Conservation (phyloP, 2,797 vertebrate genomes). For the Morus bassanus region DNA sequence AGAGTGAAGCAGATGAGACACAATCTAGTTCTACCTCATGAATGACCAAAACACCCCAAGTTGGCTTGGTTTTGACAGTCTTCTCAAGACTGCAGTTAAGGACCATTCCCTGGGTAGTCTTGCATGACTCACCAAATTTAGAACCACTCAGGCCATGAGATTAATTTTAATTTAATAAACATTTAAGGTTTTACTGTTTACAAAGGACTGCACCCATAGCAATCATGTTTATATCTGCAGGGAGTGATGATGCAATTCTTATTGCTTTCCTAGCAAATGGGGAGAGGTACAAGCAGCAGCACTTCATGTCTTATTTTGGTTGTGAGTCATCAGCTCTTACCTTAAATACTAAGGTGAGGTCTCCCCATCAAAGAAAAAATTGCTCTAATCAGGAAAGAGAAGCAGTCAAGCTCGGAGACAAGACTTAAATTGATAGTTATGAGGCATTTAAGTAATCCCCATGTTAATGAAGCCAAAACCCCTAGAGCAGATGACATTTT, state of each 20-base stretch:
- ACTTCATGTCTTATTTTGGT: neutral
- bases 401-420: neutral
- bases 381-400: neutral
- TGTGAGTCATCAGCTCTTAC: conserved; percentile 8
- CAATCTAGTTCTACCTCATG: neutral
- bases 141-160: neutral
- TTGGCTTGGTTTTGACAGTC: neutral
- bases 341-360: neutral
- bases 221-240: neutral
- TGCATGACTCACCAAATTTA: neutral
- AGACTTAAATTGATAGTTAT: neutral
- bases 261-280: neutral
- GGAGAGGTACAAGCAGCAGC: conserved; percentile 15
- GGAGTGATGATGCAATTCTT: neutral
- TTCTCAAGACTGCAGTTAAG: neutral
- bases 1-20: neutral
- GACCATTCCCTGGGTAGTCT: neutral
- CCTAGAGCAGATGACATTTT: neutral
- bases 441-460: neutral
- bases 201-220: neutral
- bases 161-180: neutral
- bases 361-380: neutral
- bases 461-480: neutral
- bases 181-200: neutral
- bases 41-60: neutral